phyloP scores from a whole-genome alignment of 1,140 invertebrate species.

The Berghia stephanieae region DNA sequence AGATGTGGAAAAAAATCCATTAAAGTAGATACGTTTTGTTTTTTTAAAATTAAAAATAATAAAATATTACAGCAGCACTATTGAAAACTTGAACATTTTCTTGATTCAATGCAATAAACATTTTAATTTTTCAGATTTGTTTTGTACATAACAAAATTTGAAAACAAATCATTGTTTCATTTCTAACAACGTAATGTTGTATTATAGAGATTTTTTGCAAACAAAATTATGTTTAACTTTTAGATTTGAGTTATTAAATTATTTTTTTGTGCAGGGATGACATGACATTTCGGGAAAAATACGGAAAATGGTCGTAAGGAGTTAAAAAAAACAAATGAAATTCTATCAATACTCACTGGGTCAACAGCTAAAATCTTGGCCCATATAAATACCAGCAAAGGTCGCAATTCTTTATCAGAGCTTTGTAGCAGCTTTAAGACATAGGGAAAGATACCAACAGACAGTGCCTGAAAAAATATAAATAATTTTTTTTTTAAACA shows the following conservation, averaged over 20 bases:
- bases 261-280: not conserved
- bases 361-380: conserved; percentile 98
- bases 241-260: not conserved
- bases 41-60: too few species aligned
- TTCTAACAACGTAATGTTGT: too few species aligned
- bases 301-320: not conserved
- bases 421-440: conserved; percentile 95
- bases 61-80: too few species aligned
- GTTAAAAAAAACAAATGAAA: not conserved
- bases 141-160: too few species aligned
- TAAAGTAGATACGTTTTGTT: too few species aligned
- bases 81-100: too few species aligned
- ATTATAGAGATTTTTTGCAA: not conserved
- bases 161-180: too few species aligned
- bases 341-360: conserved; percentile 74
- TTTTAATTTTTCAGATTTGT: too few species aligned
- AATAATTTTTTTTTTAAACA: too few species aligned
- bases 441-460: conserved; percentile 99
- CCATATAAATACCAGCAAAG: conserved; percentile 97
- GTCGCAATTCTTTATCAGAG: conserved; percentile 88
- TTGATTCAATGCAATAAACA: too few species aligned
- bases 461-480: conserved; percentile 75
- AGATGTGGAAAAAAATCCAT: too few species aligned
- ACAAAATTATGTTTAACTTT: not conserved
- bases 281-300: too few species aligned